Evolutionary conservation across 64 coral and sea anemone genomes (phyloP), one percentile per base, ranked within the genome.

Genomic region (Montipora foliosa): DNA sequence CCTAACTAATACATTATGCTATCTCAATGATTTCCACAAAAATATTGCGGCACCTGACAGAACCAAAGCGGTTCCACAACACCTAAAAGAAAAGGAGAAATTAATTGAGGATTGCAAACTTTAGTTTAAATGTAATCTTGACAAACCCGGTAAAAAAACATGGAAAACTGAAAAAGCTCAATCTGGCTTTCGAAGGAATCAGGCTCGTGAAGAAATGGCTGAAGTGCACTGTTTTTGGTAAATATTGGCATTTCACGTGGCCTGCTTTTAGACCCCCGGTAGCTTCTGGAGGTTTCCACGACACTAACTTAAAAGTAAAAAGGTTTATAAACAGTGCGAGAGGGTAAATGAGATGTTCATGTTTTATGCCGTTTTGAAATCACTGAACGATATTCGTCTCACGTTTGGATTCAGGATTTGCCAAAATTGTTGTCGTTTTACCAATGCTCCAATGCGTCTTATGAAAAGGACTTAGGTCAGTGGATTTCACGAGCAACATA

Each of bases 11-110:
- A 13, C 14, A 49, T 5, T 67, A 17, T 45, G 55, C 68, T 75
- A 72, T 74, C 46, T 72, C 48, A 19, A 86, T 1, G 64, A 86
- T 86, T 86, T 86, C 82, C 64, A 86, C 47, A 86, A 51, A 86
- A 71, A 86, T 24, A 86, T n/a, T 21, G 64, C 87, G 13, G 61
- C 72, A 78, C 47, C 87, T 15, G 87, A 89, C 19, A 89, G 17
- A 50, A 78, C 21, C 13, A 76, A 16, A 67, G 72, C 74, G 21
- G 76, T 89, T 77, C 87, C 87, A 58, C 87, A 50, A 25, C 72
- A 89, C 72, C 87, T 89, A 37, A 17, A 88, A 76, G 53, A 29
- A 44, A 75, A 20, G 24, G 55, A 5, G 44, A 8, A 71, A 49
- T 37, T 0, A 82, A 24, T 3, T 1, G 47, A 0, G 50, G 0